Percentiles rank a stretch among this genome's conserved stretches.
These are phyloP conservation scores for Leguminivora glycinivorella DNA, from an alignment of 1,140 invertebrate species.

Conservation along the genomic window DNA sequence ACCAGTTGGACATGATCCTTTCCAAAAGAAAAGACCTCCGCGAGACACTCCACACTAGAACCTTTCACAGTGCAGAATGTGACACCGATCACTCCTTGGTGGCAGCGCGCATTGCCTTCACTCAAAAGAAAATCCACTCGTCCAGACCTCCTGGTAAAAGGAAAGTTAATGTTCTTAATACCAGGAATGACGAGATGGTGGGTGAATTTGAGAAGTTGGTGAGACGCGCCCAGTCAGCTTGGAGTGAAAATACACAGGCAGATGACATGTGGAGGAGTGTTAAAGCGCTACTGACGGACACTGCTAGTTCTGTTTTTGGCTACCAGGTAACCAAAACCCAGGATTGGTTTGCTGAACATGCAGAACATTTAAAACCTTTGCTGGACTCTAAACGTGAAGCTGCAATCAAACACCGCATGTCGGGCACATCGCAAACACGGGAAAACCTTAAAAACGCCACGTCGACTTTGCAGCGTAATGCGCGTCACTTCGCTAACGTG, in stretches of 20 bases:
- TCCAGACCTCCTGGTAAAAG: conserved; percentile 20
- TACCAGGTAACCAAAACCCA: conserved; percentile 7
- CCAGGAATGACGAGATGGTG: conserved; percentile 12
- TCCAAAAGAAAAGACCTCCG: no score
- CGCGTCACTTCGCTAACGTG: not conserved
- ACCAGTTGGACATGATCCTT: no score
- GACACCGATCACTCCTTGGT: conserved; percentile 29
- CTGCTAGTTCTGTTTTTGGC: not conserved
- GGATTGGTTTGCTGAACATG: conserved; percentile 13
- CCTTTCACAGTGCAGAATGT: conserved; percentile 26
- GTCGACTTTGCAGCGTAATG: not conserved
- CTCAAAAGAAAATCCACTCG: conserved; percentile 15
- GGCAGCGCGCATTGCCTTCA: not conserved
- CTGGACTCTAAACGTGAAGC: conserved; percentile 13
- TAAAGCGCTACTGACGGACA: not conserved
- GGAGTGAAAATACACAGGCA: not conserved
- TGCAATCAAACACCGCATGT: not conserved
- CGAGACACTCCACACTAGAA: no score
- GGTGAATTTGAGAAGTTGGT: conserved; percentile 4
- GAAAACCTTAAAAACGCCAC: not conserved
- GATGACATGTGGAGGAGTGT: no score
- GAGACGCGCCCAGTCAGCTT: not conserved
- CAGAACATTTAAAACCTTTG: not conserved
- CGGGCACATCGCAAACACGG: not conserved
- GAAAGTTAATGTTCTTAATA: not conserved